Base-by-base conservation (phyloP, 2,113 vertebrate species). In the Apteryx owenii region DNA sequence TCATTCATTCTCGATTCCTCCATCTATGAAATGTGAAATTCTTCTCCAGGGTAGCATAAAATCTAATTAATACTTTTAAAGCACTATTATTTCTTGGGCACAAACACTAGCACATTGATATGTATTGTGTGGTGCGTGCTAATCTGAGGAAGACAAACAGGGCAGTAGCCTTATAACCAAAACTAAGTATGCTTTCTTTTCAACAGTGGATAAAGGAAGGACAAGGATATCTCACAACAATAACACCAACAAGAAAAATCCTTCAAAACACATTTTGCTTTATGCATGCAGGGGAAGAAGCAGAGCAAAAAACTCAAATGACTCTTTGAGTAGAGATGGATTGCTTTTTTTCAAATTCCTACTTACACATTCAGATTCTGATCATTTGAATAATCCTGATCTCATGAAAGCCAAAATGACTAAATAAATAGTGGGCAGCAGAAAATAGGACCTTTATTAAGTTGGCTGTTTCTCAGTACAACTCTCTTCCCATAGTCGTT, bases 1-100 rank as follows among this genome's bases (percentile, higher is more conserved):
- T 90, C 48, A 81, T 68, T 93, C 68, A 54, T 75, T 91, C 73
- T 95, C 81, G 33, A 85, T 89, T 90, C 83, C 80, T 84, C 42
- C 48, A 60, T 86, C 83, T 96, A 28, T 84, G 69, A 90, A 89
- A 85, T 54, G 56, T 58, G 51, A 81, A 89, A 76, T 86, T 86
- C 29, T 90, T 94, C 69, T 96, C 54, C 28, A 84, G 71, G 76
- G 36, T 75, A 54, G 42, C 68, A 77, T 88, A 82, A 93, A 93
- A 94, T 61, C 44, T 93, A 75, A 90, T 64, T 28, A 85, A 51
- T 56, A 9, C 42, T 92, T 90, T 64, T 29, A 48, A 90, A 94
- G 12, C 50, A 20, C 15, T 60, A 1, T 64, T 90, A 22, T 62
- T 94, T 62, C n/a, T 68, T 48, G 64, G 64, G 29, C 65, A 51